phyloP scores from a whole-genome alignment of 2,797 vertebrate genomes.

The Glossophaga mutica region DNA sequence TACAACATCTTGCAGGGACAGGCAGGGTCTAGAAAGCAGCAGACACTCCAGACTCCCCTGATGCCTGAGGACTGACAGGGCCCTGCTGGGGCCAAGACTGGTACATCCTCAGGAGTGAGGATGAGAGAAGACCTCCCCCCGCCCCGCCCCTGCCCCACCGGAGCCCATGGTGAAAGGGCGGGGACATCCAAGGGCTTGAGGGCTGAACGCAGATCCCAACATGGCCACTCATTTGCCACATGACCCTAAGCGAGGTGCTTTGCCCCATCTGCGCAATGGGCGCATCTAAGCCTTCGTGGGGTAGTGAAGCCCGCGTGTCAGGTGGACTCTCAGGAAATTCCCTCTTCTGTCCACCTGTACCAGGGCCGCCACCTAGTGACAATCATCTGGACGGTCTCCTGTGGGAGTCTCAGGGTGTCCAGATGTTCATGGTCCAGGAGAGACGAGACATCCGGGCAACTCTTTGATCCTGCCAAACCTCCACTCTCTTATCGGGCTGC shows the following conservation, averaged over 20 bases:
- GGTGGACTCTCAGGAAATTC: neutral
- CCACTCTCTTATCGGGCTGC: neutral
- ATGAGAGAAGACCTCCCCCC: neutral
- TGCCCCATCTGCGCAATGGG: neutral
- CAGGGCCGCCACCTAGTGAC: too few species aligned
- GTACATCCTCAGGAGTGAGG: neutral
- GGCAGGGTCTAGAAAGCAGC: neutral
- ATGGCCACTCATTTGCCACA: rapidly evolving
- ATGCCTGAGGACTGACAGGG: neutral
- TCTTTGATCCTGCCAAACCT: neutral
- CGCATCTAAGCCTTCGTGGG: neutral
- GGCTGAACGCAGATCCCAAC: neutral
- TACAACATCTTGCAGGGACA: neutral
- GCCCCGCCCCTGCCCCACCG: too few species aligned
- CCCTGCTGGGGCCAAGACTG: neutral
- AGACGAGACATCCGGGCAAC: neutral
- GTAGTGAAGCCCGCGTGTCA: rapidly evolving
- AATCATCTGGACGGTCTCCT: neutral
- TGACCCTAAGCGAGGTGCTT: neutral
- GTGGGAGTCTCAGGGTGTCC: neutral
- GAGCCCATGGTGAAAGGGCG: neutral
- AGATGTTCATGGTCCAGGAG: neutral
- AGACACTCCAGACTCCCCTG: neutral
- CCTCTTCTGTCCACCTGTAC: neutral
- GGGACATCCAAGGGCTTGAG: neutral